Percentiles rank a stretch among this genome's conserved stretches.
Conservation (phyloP, 2,888 invertebrate genomes). For the Lycocerus yunnanus region DNA sequence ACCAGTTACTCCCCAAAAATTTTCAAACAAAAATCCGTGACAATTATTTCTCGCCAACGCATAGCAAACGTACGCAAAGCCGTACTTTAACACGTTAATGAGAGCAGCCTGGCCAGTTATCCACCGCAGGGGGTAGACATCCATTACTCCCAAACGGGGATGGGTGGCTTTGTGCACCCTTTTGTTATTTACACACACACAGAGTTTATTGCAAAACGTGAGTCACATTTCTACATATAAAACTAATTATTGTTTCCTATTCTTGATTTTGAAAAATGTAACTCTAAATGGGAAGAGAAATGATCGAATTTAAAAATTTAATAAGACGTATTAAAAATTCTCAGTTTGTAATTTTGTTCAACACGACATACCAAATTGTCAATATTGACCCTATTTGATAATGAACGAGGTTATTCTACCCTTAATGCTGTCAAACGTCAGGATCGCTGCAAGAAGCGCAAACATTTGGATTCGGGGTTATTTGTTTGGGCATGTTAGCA, state of each 20-base stretch:
- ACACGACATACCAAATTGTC: conserved; percentile 3
- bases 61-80: conserved; percentile 55
- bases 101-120: conserved; percentile 57
- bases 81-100: conserved; percentile 58
- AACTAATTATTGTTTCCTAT: neutral
- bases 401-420: conserved; percentile 29
- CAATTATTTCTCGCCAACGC: conserved; percentile 41
- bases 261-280: neutral
- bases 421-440: conserved; percentile 38
- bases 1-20: neutral
- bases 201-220: conserved; percentile 11
- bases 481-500: conserved; percentile 30
- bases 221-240: neutral
- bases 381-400: conserved; percentile 28
- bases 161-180: conserved; percentile 30
- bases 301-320: conserved; percentile 9
- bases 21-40: conserved; percentile 12
- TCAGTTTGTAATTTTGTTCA: neutral
- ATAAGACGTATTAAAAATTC: conserved; percentile 5
- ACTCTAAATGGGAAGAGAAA: neutral
- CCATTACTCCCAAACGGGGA: conserved; percentile 33
- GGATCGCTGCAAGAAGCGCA: conserved; percentile 34
- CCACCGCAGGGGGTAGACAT: conserved; percentile 52
- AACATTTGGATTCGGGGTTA: conserved; percentile 35
- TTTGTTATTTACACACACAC: conserved; percentile 14